These are phyloP conservation scores for Proterorhinus semilunaris DNA, from an alignment of 2,113 vertebrate genomes.

Conservation along the genomic window DNA sequence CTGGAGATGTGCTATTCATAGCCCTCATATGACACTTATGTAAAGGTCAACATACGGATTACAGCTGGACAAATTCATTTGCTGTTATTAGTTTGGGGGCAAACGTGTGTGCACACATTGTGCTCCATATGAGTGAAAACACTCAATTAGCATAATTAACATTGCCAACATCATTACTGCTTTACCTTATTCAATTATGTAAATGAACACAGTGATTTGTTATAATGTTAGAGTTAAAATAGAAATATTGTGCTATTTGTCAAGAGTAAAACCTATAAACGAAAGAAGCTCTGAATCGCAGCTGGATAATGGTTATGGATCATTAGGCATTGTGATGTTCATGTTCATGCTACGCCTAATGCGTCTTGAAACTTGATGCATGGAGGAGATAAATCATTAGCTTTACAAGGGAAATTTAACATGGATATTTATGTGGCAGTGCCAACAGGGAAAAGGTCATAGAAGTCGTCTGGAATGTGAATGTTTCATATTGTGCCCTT, in stretches of 20 bases:
- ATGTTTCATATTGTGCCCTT: conserved; percentile 67
- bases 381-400: conserved; percentile 59
- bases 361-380: conserved; percentile 48
- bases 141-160: not conserved
- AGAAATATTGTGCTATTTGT: not conserved
- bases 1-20: not conserved
- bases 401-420: conserved; percentile 56
- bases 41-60: not conserved
- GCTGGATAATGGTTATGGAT: conserved; percentile 27
- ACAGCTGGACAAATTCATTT: not conserved
- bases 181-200: not conserved
- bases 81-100: not conserved
- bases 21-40: conserved; percentile 3
- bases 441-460: conserved; percentile 66
- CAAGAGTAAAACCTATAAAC: not conserved
- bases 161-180: not conserved
- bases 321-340: conserved; percentile 53
- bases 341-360: conserved; percentile 46
- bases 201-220: not conserved
- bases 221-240: not conserved
- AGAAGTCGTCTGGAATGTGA: conserved; percentile 44
- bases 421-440: conserved; percentile 50
- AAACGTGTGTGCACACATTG: not conserved
- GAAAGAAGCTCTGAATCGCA: not conserved
- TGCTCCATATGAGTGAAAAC: not conserved